phyloP scores from a whole-genome alignment of 1,140 invertebrate genomes.

The Sitophilus oryzae region DNA sequence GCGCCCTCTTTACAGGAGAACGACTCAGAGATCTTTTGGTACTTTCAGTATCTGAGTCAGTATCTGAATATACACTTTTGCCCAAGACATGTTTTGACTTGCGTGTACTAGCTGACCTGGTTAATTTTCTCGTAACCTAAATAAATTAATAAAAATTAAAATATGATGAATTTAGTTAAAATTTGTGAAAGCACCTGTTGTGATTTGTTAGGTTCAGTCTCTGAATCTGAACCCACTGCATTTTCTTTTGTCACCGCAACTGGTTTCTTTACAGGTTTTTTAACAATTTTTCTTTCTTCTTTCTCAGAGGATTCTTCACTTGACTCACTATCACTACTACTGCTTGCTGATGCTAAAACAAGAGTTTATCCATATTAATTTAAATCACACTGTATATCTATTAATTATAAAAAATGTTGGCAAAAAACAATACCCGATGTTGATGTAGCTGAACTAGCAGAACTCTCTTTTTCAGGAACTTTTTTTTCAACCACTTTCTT shows the following conservation, averaged over 20 bases:
- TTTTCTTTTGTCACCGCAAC: constrained; percentile 32
- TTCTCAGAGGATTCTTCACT: constrained; percentile 39
- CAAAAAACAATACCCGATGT: constrained; percentile 28
- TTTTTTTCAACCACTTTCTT: constrained; percentile 37
- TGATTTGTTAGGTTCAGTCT: constrained; percentile 29
- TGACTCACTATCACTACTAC: constrained; percentile 42
- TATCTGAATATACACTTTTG: constrained; percentile 45
- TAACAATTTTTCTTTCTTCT: constrained; percentile 31
- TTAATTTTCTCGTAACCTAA: constrained; percentile 48
- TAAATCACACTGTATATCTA: background rate
- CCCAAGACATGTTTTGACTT: constrained; percentile 52
- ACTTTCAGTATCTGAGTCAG: constrained; percentile 47
- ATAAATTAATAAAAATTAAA: background rate
- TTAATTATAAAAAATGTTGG: background rate
- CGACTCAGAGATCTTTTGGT: constrained; percentile 52
- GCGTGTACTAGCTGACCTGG: constrained; percentile 50
- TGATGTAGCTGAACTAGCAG: constrained; percentile 45
- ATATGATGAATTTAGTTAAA: background rate
- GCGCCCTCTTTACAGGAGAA: constrained; percentile 57
- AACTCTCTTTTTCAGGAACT: constrained; percentile 39
- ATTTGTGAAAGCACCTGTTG: constrained; percentile 22
- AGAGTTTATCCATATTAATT: background rate
- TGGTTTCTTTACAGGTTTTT: constrained; percentile 44
- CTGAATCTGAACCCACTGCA: constrained; percentile 42
- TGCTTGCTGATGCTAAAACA: constrained; percentile 30